Evolutionary conservation across 2,888 invertebrate species (phyloP), one percentile per base, ranked within the genome.

Genomic region (Marasmarcha lunaedactyla): DNA sequence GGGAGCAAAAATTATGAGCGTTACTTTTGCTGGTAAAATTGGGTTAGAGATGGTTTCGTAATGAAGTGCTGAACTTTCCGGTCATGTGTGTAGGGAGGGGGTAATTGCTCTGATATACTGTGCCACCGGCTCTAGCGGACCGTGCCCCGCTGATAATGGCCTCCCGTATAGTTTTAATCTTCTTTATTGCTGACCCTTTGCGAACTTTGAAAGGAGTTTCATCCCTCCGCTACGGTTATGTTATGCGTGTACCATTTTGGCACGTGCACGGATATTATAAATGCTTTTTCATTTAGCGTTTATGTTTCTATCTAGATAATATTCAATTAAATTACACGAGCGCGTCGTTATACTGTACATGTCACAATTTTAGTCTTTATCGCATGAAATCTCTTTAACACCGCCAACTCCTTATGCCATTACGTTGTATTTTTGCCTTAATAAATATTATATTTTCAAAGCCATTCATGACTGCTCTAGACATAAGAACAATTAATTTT

Each of bases 401-500:
- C 20, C 20, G 20, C 7, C 20, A 20, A 7, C 20, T 20, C 20
- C 20, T 3, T 20, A 20, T 20, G 20, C 20, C 20, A 7, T 20
- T 20, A 20, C 4, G 20, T 20, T 20, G 20, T 20, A 20, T 5
- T 20, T 20, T 20, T 20, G 20, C 20, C 4, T 20, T 5, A 5
- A 20, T 59, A 62, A 62, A 57, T 71, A 73, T 76, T 71, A 77
- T 77, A 77, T 76, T 79, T 78, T 76, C 73, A 69, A 58, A 70
- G 64, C 59, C 59, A 62, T 59, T 64, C 68, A 52, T 52, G 57
- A 60, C 71, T 70, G 67, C 59, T 51, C 50, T 61, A 60, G 73
- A 73, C 74, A 63, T 70, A 68, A 70, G 67, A 62, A 70, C 78
- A 76, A 81, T 79, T 79, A 79, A 79, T 78, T 71, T 71, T 52